Conservation (phyloP, 2,888 invertebrate species). For the Spilarctia lutea region DNA sequence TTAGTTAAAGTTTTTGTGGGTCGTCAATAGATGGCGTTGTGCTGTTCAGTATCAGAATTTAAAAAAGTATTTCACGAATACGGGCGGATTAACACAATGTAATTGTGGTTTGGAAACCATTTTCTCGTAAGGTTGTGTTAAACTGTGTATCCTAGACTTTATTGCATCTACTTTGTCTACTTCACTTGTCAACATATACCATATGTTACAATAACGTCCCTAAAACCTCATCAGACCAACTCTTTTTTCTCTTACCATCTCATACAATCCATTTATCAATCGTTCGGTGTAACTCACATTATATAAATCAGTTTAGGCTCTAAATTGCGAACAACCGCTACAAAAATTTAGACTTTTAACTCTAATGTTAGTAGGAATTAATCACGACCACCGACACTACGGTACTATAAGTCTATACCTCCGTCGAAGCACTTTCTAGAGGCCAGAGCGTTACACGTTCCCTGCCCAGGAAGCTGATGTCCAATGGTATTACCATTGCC, state of each 20-base stretch:
- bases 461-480: conserved; percentile 45
- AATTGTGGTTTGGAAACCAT: not conserved
- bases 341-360: conserved; percentile 23
- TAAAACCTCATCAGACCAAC: not conserved
- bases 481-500: conserved; percentile 48
- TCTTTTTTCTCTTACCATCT: not conserved
- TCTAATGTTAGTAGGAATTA: conserved; percentile 78
- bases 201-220: not conserved
- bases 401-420: conserved; percentile 56
- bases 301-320: conserved; percentile 16
- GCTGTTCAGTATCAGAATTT: too few relatives aligned
- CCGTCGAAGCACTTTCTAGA: conserved; percentile 85
- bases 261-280: not conserved
- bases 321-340: conserved; percentile 20
- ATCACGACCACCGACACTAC: conserved; percentile 56
- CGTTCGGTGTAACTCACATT: conserved; percentile 3
- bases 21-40: too few relatives aligned
- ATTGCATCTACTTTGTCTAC: conserved; percentile 1
- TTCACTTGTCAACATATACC: not conserved
- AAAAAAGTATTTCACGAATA: not conserved
- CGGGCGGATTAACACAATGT: not conserved
- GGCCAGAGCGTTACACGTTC: conserved; percentile 51
- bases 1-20: too few relatives aligned
- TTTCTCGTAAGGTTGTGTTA: not conserved
- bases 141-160: not conserved